phyloP scores from a whole-genome alignment of 2,888 invertebrate genomes.

The Rhaphigaster nebulosa region DNA sequence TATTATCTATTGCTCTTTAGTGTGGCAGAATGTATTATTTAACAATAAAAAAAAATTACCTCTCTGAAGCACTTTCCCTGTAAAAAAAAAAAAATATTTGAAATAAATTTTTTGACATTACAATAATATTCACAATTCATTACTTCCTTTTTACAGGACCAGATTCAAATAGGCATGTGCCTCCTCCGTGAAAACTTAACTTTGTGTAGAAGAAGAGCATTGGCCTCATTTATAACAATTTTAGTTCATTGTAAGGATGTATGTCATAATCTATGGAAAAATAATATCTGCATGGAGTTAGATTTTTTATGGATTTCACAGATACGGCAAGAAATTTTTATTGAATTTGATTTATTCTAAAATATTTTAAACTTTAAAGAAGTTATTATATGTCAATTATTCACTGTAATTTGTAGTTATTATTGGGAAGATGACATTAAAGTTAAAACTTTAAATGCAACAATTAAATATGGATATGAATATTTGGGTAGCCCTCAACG shows the following conservation, averaged over 20 bases:
- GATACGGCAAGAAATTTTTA: constrained; percentile 70
- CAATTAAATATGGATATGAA: constrained; percentile 85
- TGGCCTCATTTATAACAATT: constrained; percentile 86
- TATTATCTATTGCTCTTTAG: no score
- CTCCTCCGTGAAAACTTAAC: constrained; percentile 75
- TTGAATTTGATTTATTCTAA: not conserved
- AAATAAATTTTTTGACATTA: no score
- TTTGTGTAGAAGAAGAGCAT: constrained; percentile 79
- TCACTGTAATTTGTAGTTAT: constrained; percentile 70
- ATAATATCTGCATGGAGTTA: constrained; percentile 77
- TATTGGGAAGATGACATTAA: constrained; percentile 80
- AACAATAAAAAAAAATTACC: no score
- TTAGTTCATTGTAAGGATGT: constrained; percentile 91
- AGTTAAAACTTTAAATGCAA: constrained; percentile 85
- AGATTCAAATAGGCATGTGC: constrained; percentile 82
- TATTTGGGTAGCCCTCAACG: constrained; percentile 86
- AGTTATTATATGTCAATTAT: not conserved
- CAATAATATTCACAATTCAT: not conserved
- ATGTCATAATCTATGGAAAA: constrained; percentile 76
- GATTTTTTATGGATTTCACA: constrained; percentile 91
- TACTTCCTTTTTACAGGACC: constrained; percentile 68
- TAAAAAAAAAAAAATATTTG: no score
- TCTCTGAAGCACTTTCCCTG: no score
- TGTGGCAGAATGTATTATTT: no score
- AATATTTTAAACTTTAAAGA: not conserved